phyloP scores from a whole-genome alignment of 1,140 invertebrate species.

The Nasonia longicornis region DNA sequence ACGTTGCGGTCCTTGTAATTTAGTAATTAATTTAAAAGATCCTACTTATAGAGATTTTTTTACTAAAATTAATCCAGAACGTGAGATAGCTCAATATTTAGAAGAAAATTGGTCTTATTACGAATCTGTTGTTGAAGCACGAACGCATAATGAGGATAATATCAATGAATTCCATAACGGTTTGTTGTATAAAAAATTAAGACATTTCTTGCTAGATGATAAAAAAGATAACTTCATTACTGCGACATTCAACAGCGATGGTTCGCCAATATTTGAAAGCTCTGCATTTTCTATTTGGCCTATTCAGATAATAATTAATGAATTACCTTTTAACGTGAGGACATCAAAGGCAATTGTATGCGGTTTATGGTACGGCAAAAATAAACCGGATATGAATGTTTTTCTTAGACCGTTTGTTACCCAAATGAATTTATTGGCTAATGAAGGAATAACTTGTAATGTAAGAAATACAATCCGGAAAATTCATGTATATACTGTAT shows the following conservation, averaged over 20 bases:
- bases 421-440: conserved; percentile 30
- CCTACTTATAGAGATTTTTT: conserved; percentile 31
- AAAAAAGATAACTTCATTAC: conserved; percentile 33
- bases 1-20: neutral
- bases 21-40: conserved; percentile 31
- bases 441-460: conserved; percentile 13
- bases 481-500: conserved; percentile 3
- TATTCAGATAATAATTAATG: conserved; percentile 43
- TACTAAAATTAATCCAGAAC: conserved; percentile 23
- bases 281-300: conserved; percentile 42
- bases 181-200: conserved; percentile 23
- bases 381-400: conserved; percentile 45
- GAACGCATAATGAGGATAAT: neutral
- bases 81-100: conserved; percentile 32
- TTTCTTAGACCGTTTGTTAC: conserved; percentile 38
- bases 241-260: conserved; percentile 40
- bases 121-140: conserved; percentile 13
- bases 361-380: conserved; percentile 43
- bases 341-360: conserved; percentile 12
- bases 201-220: conserved; percentile 11
- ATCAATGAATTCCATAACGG: conserved; percentile 38
- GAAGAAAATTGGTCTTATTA: conserved; percentile 40
- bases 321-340: conserved; percentile 41
- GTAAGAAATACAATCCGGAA: neutral
- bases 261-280: conserved; percentile 40